Conservation (phyloP, 2,797 vertebrate species). For the Passerculus sandwichensis region DNA sequence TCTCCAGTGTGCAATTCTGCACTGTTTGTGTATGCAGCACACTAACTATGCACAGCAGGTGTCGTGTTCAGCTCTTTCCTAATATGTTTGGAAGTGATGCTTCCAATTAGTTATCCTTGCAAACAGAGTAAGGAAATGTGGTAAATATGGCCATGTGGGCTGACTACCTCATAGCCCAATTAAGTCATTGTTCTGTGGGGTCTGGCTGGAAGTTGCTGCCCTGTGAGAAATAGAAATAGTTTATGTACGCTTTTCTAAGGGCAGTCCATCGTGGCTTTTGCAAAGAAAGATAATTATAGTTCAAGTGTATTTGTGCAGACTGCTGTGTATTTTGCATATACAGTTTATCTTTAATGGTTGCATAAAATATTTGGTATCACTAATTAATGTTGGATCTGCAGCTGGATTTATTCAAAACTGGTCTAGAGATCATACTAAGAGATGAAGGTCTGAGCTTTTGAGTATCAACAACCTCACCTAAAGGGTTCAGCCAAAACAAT, state of each 20-base stretch:
- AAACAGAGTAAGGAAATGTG: conserved; percentile 2
- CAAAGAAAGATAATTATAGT: not conserved
- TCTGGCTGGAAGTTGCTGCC: not conserved
- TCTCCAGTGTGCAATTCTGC: not conserved
- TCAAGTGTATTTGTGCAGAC: not conserved
- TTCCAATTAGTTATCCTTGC: conserved; percentile 47
- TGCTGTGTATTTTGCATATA: not conserved
- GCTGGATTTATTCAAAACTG: not conserved
- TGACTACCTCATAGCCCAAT: not conserved
- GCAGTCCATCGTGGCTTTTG: not conserved
- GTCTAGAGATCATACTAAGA: not conserved
- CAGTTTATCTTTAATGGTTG: not conserved
- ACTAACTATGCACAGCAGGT: conserved; percentile 14
- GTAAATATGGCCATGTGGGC: not conserved
- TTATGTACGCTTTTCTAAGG: not conserved
- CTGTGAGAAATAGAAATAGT: not conserved
- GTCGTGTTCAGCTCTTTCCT: not conserved
- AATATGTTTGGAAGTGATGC: conserved; percentile 8
- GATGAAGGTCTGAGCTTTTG: not conserved
- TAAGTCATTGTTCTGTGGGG: not conserved
- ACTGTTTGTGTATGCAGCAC: not conserved
- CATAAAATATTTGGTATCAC: not conserved
- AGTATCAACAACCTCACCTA: not conserved
- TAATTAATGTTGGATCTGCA: not conserved
- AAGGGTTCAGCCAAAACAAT: not conserved